Conservation (phyloP, 1,140 invertebrate species). For the Drosophila kohkoa region DNA sequence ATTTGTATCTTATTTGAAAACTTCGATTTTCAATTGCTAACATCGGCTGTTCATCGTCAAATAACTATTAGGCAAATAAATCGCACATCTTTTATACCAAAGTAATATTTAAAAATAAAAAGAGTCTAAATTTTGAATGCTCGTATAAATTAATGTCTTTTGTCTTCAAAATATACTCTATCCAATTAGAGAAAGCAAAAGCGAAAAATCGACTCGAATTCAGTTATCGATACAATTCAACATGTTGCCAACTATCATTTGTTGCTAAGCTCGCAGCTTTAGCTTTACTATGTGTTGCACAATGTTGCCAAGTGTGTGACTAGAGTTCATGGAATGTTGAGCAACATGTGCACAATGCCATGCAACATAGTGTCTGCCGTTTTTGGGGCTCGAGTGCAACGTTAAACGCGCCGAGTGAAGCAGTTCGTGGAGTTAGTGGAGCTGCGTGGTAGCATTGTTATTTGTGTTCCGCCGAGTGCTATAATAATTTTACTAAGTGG, state of each 20-base stretch:
- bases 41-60: too few species aligned
- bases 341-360: slow-evolving; percentile 52
- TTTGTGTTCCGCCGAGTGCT: slow-evolving; percentile 55
- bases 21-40: not conserved
- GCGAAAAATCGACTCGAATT: too few species aligned
- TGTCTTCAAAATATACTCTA: too few species aligned
- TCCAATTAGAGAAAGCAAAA: too few species aligned
- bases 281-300: not conserved
- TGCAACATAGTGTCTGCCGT: slow-evolving; percentile 44
- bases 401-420: slow-evolving; percentile 39
- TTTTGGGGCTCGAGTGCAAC: slow-evolving; percentile 67
- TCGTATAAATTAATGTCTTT: too few species aligned
- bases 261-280: not conserved
- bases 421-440: slow-evolving; percentile 52
- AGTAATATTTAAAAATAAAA: too few species aligned
- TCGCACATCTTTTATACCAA: too few species aligned
- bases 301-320: not conserved
- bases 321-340: slow-evolving; percentile 39
- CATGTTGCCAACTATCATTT: slow-evolving; percentile 20
- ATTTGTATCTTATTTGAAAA: not conserved
- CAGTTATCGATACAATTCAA: not conserved
- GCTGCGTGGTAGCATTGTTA: slow-evolving; percentile 52
- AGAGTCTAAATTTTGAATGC: too few species aligned
- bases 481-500: slow-evolving; percentile 58
- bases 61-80: too few species aligned